Conservation (phyloP, 2,888 invertebrate genomes). For the Salpingus planirostris region DNA sequence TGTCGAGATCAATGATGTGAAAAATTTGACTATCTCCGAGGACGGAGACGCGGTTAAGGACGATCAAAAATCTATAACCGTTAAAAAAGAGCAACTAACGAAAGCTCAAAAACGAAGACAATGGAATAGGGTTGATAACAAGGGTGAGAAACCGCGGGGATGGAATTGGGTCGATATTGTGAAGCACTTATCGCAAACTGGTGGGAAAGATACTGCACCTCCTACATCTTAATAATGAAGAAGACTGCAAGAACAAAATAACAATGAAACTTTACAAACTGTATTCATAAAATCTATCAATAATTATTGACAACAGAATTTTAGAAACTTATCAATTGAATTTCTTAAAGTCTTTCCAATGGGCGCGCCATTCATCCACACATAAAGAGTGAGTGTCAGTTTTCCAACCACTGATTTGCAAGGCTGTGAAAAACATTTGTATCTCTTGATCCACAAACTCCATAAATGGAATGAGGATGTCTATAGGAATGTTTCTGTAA, state of each 20-base stretch:
- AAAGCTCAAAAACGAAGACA: slow-evolving; percentile 86
- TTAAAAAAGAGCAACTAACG: slow-evolving; percentile 76
- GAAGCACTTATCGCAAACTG: slow-evolving; percentile 86
- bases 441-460: slow-evolving; percentile 32
- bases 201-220: slow-evolving; percentile 42
- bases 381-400: slow-evolving; percentile 33
- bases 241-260: no score
- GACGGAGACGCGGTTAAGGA: slow-evolving; percentile 4
- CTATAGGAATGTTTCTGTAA: slow-evolving; percentile 24
- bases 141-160: slow-evolving; percentile 79
- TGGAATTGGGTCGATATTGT: slow-evolving; percentile 95
- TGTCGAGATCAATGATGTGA: slow-evolving; percentile 41
- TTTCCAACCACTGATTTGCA: slow-evolving; percentile 38
- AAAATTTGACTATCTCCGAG: slow-evolving; percentile 45
- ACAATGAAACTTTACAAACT: no score
- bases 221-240: slow-evolving; percentile 19
- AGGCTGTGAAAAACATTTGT: slow-evolving; percentile 34
- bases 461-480: slow-evolving; percentile 27
- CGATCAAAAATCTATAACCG: no score
- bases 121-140: slow-evolving; percentile 73
- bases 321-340: slow-evolving; percentile 1
- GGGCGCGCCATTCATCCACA: slow-evolving; percentile 35
- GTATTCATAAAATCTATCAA: no score
- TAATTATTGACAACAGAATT: not conserved
- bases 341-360: slow-evolving; percentile 22